Percentiles rank a stretch among this genome's conserved stretches.
Evolutionary conservation across 2,797 vertebrate genomes (phyloP).

Genomic region (Austrolebias charrua): DNA sequence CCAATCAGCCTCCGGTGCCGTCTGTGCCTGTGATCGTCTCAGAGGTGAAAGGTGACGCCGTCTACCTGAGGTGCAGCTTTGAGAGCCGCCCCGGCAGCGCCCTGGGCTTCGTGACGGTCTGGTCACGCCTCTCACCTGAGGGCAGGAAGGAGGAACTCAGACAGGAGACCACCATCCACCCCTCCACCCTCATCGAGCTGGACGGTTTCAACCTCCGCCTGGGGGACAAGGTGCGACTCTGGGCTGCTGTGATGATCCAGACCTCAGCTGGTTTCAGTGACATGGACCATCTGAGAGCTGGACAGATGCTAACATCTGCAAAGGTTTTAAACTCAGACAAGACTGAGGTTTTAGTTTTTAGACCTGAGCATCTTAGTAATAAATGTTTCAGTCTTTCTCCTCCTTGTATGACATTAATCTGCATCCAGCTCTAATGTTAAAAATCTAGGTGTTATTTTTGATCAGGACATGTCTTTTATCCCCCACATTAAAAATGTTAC

Average conservation of each 20-base stretch:
- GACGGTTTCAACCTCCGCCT: conserved; percentile 90
- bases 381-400: too few species aligned
- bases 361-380: too few species aligned
- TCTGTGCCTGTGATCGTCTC: conserved; percentile 73
- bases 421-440: too few species aligned
- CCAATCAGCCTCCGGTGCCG: conserved; percentile 69
- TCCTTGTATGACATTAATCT: too few species aligned
- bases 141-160: conserved; percentile 86
- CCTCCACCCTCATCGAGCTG: conserved; percentile 84
- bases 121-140: conserved; percentile 85
- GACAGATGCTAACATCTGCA: too few species aligned
- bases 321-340: too few species aligned
- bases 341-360: too few species aligned
- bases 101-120: conserved; percentile 82
- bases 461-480: too few species aligned
- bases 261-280: too few species aligned
- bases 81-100: conserved; percentile 74
- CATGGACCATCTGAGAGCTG: too few species aligned
- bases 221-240: conserved; percentile 81
- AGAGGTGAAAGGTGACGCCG: conserved; percentile 68
- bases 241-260: neutral
- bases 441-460: too few species aligned
- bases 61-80: conserved; percentile 86
- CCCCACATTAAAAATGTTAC: too few species aligned
- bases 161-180: conserved; percentile 83